Base-by-base conservation (phyloP, 2,113 vertebrate genomes). In the Perca fluviatilis region DNA sequence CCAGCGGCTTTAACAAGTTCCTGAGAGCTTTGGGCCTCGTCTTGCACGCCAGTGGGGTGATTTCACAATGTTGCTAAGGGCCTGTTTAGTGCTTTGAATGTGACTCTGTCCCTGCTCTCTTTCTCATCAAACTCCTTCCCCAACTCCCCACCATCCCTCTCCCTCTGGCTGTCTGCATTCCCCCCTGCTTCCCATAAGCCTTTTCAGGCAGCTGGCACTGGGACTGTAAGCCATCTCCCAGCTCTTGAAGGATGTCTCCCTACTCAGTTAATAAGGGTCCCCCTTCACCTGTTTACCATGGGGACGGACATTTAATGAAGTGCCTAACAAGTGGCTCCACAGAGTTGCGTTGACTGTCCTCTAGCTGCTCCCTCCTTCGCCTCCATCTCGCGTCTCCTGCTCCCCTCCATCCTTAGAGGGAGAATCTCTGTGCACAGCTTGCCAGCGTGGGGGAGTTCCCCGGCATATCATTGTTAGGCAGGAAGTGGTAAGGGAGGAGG, bases 291-390 rank as follows among this genome's bases (percentile, higher is more conserved):
- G 96, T 96, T 97, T 97, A 97, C 97, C 96, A 92, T 93, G 93
- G 96, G 96, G 96, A 96, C 92, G 95, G 95, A 94, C 95, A 96
- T 97, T 98, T 98, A 99, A 99, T 99, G 98, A 98, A 98, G 97
- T 98, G 96, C 96, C 97, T 97, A 94, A 96, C 89, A 97, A 96
- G 96, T 96, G 80, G 93, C 94, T 91, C 94, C 93, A 95, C 96
- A 97, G 96, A 96, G 96, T 96, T 84, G n/a, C 47, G 64, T 80
- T 71, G 85, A 88, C 82, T 86, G 83, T 86, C 84, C 87, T 88
- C 83, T 69, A 81, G 79, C 71, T 78, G 70, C 82, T 21, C 95
- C 95, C 94, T 91, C 92, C 47, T 82, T 93, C 93, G 56, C 89
- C 94, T 63, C 79, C 93, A 30, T 23, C 65, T 75, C 1, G 54